Percentiles rank a stretch among this genome's conserved stretches.
These are phyloP conservation scores for Borostomias antarcticus DNA, from an alignment of 2,797 vertebrate species.

Conservation along the genomic window DNA sequence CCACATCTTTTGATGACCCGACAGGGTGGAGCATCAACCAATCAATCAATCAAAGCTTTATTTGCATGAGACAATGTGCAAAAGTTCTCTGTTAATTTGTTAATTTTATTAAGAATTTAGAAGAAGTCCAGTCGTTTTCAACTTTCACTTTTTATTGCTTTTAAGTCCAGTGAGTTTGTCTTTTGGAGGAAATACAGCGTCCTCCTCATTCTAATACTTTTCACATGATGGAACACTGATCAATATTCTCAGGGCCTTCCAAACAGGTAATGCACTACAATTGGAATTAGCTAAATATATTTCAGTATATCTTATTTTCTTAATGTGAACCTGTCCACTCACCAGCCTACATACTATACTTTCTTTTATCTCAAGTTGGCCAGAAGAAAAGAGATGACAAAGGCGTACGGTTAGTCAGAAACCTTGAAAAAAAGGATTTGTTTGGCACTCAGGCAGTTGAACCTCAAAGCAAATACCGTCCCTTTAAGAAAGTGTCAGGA, in stretches of 20 bases:
- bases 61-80: no score
- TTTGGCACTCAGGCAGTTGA: slow-evolving; percentile 2
- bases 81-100: no score
- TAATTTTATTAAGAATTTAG: no score
- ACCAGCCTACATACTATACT: not conserved
- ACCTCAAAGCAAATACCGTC: not conserved
- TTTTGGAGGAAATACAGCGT: not conserved
- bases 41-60: no score
- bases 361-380: not conserved
- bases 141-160: slow-evolving; percentile 45
- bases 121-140: no score
- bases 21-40: no score
- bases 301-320: not conserved
- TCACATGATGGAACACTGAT: not conserved
- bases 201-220: not conserved
- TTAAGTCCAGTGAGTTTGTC: slow-evolving; percentile 22
- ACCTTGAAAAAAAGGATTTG: not conserved
- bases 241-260: not conserved
- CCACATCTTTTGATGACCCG: no score
- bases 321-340: not conserved
- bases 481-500: not conserved
- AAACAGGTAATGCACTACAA: not conserved
- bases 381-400: not conserved
- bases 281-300: not conserved
- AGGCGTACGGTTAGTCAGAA: not conserved